Evolutionary conservation across 2,888 invertebrate genomes (phyloP).

Genomic region (Philonicus albiceps): DNA sequence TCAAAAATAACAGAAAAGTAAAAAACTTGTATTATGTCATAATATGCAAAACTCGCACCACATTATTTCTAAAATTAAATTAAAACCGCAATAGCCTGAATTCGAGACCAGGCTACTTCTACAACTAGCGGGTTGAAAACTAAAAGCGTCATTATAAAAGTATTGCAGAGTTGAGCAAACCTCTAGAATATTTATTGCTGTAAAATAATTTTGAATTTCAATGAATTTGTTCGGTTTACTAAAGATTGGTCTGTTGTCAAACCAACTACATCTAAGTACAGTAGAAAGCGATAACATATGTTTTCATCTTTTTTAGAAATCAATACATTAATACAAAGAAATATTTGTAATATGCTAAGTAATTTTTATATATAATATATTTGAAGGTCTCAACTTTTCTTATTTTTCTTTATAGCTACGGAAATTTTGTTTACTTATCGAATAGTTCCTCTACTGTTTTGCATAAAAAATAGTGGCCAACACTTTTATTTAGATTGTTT

Average conservation of each 20-base stretch:
- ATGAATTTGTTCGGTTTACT: not conserved
- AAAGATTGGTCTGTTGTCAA: not conserved
- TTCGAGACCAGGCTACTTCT: not conserved
- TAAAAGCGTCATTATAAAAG: not conserved
- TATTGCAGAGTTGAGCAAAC: not conserved
- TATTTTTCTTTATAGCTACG: too few relatives aligned
- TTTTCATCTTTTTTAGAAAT: too few relatives aligned
- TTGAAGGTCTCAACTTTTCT: too few relatives aligned
- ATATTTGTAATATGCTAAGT: not conserved
- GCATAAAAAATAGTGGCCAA: not conserved
- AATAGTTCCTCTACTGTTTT: too few relatives aligned
- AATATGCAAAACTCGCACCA: too few relatives aligned
- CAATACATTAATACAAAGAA: too few relatives aligned
- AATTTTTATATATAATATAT: not conserved
- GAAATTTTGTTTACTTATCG: too few relatives aligned
- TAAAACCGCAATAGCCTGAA: not conserved
- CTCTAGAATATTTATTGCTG: not conserved
- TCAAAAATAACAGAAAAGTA: too few relatives aligned
- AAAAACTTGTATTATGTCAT: too few relatives aligned
- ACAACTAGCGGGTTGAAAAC: not conserved
- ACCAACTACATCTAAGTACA: not conserved
- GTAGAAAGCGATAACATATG: too few relatives aligned
- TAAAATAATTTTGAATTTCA: not conserved
- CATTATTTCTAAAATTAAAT: too few relatives aligned
- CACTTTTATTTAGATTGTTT: not conserved